These are phyloP conservation scores for Eilema griseolum DNA, from an alignment of 2,888 invertebrate genomes.

Conservation along the genomic window DNA sequence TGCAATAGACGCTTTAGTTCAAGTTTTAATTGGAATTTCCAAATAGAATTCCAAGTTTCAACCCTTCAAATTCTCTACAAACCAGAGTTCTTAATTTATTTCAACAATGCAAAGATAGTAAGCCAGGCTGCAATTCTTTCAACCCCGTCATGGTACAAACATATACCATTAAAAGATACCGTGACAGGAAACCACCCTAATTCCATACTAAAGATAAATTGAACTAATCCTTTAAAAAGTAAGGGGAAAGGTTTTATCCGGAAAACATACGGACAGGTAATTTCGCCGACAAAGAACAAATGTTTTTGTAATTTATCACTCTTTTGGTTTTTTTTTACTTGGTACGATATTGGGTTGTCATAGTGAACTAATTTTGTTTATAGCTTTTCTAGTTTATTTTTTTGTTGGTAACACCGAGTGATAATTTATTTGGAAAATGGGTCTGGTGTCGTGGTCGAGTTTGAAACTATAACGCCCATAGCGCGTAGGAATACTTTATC, in stretches of 20 bases:
- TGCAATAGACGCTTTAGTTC: not conserved
- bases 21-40: not conserved
- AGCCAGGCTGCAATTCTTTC: slow-evolving; percentile 26
- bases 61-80: slow-evolving; percentile 9
- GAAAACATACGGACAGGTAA: slow-evolving; percentile 33
- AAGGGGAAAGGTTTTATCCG: slow-evolving; percentile 28
- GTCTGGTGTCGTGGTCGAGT: not conserved
- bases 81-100: slow-evolving; percentile 14
- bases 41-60: not conserved
- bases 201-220: slow-evolving; percentile 57
- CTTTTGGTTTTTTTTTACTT: slow-evolving; percentile 5
- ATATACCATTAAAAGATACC: slow-evolving; percentile 15
- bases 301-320: slow-evolving; percentile 15
- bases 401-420: not conserved
- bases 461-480: no score
- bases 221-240: slow-evolving; percentile 55
- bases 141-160: slow-evolving; percentile 32
- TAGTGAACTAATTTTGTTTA: slow-evolving; percentile 2
- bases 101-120: slow-evolving; percentile 18
- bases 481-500: not conserved
- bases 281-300: slow-evolving; percentile 23
- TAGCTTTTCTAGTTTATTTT: not conserved
- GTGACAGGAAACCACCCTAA: slow-evolving; percentile 23
- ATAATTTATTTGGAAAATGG: not conserved
- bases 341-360: not conserved